These are phyloP conservation scores for Plodia interpunctella DNA, from an alignment of 1,140 invertebrate species.

Conservation along the genomic window DNA sequence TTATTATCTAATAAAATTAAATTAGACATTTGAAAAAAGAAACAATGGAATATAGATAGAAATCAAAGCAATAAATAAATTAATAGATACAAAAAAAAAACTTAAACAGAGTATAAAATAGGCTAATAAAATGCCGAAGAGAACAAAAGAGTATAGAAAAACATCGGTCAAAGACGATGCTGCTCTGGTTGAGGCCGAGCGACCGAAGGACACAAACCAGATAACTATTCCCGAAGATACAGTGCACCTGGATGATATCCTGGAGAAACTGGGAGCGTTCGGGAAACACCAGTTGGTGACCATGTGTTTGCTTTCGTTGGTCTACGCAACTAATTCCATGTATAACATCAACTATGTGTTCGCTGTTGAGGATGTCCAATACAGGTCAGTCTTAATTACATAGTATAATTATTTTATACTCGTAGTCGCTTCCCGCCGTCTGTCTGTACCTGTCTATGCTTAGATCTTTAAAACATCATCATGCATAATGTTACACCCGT, in stretches of 20 bases:
- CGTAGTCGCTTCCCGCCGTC: too few species aligned
- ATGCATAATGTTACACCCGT: too few species aligned
- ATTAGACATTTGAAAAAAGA: too few species aligned
- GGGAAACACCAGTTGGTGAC: conserved; percentile 59
- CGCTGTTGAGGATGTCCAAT: conserved; percentile 57
- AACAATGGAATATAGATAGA: too few species aligned
- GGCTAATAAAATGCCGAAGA: background rate
- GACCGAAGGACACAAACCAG: too few species aligned
- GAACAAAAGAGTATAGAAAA: background rate
- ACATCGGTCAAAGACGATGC: background rate
- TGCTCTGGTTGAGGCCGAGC: background rate
- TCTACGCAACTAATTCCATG: conserved; percentile 67
- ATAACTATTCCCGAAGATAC: background rate
- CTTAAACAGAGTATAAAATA: background rate
- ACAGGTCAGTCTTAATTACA: conserved; percentile 38
- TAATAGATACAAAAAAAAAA: background rate
- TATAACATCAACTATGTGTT: conserved; percentile 70
- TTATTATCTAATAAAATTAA: too few species aligned
- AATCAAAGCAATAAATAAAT: background rate
- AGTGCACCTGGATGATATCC: conserved; percentile 49
- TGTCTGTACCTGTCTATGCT: too few species aligned
- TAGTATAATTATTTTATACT: too few species aligned
- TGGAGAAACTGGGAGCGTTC: conserved; percentile 48
- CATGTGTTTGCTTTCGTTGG: conserved; percentile 57
- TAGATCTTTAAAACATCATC: too few species aligned